Base-by-base conservation (phyloP, 2,797 vertebrate genomes). In the Selene dorsalis region DNA sequence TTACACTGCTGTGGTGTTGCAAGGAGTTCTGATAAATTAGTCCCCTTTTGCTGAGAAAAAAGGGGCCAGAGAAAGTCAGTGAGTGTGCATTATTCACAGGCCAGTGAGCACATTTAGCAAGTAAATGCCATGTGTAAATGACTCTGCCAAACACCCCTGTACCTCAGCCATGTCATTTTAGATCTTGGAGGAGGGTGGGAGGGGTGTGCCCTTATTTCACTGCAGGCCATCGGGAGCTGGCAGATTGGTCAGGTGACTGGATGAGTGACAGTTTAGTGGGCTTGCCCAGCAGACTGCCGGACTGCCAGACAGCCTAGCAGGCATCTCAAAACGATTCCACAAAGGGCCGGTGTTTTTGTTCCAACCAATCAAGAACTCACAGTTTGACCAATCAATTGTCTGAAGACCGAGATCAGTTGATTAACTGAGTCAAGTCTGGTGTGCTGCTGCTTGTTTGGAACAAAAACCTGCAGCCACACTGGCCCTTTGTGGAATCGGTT, bases 51-150 rank as follows among this genome's bases (percentile, higher is more conserved):
- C 16, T 58, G 16, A 7, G 28, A 61, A 64, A 64, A 78, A 58
- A 86, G 81, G 58, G 64, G 65, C 48, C 69, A 74, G 22, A 72
- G 60, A 83, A 64, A 80, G 75, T 81, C 57, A 76, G 77, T 38
- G 82, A 75, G 68, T 75, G 70, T 70, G 60, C 39, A 69, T 88
- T 86, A 89, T 83, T 82, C 77, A 91, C 89, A 92, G 91, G 87
- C 85, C 88, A 91, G 81, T 74, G 87, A 88, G 71, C 86, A 82
- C 82, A 69, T 88, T 88, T 73, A 85, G 73, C 7, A 82, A 80
- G 84, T 81, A 93, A 92, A 93, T 90, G 89, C 79, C 91, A 90
- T 48, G 71, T 79, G 79, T 86, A 89, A 92, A 93, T 87, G 86
- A 71, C 62, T 84, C 73, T 38, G 47, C 47, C 58, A 13, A 20